Evolutionary conservation across 2,113 vertebrate genomes (phyloP), one percentile per base, ranked within the genome.

Genomic region (Platysteira castanea): DNA sequence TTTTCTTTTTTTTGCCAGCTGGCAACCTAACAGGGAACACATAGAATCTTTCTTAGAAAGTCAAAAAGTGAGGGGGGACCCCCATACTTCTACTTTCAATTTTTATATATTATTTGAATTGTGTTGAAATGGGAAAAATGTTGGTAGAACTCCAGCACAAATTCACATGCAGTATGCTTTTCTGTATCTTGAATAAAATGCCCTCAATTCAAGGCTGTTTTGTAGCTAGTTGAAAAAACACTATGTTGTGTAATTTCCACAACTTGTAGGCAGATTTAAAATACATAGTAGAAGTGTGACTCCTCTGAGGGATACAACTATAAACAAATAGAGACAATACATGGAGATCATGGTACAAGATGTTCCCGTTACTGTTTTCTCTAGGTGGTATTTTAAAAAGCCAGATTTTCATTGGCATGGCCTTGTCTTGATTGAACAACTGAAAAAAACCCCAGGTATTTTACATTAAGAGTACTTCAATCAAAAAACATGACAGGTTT

Each of bases 381-480:
- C 20, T 53, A 44, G 13, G 9, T 64, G 42, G 28, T 71, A 16
- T 15, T 81, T 93, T 53, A 26, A 86, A 92, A 84, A 89, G 11
- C 8, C 4, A 10, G 12, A 30, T 90, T 33, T 75, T 95, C 49
- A 64, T 41, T 88, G 53, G 3, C 26, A 68, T 68, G 59, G 22
- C 31, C 39, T 93, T 94, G 39, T 74, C 39, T 76, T 6, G 4
- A 33, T 6, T 74, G 64, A 92, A 70, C 27, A 79, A 80, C 26
- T 81, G 47, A 24, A 57, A 76, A 95, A 95, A 70, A 84, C 10
- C 4, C 1, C 78, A 88, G 31, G 9, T 92, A 49, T 74, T 75
- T 80, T 54, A 60, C 30, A 84, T 78, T 67, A 92, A 96, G 64
- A 92, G 30, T 69, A 85, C 57, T 90, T 92, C 69, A 84, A 75